A percentile compares a stretch with the other conserved stretches of the same genome.
Conservation (phyloP, 2,797 vertebrate species). For the Siniperca undulata region DNA sequence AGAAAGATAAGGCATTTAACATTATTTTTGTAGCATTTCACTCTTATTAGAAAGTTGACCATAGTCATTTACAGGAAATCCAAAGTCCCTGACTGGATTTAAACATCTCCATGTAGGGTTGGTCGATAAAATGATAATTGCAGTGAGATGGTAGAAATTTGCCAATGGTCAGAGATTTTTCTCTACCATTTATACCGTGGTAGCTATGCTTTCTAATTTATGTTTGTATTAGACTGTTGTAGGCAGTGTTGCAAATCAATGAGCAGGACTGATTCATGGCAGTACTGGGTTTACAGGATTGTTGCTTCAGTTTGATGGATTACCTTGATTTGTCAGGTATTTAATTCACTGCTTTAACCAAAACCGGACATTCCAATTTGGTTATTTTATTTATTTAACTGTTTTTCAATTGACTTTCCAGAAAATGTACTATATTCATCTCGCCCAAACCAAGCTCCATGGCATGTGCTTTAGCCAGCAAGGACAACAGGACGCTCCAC, state of each 20-base stretch:
- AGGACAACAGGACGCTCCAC: neutral
- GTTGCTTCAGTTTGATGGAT: slow-evolving; percentile 36
- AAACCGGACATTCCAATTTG: slow-evolving; percentile 9
- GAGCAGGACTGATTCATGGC: neutral
- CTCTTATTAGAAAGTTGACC: neutral
- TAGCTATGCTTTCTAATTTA: slow-evolving; percentile 7
- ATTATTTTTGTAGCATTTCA: slow-evolving; percentile 10
- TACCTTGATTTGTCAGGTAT: slow-evolving; percentile 15
- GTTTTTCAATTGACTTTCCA: neutral
- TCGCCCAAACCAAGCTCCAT: neutral
- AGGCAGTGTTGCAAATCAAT: slow-evolving; percentile 17
- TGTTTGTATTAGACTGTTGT: neutral
- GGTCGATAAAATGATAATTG: neutral
- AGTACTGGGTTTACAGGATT: neutral
- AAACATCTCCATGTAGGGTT: neutral
- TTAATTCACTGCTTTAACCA: slow-evolving; percentile 23
- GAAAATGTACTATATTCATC: neutral
- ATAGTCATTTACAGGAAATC: neutral
- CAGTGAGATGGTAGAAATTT: neutral
- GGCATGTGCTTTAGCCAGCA: slow-evolving; percentile 5
- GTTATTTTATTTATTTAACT: neutral
- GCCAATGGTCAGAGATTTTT: neutral
- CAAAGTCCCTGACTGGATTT: slow-evolving; percentile 3
- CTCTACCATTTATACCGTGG: neutral
- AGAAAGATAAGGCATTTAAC: neutral